Percentiles rank a stretch among this genome's conserved stretches.
These are phyloP conservation scores for Sitobion miscanthi DNA, from an alignment of 1,140 invertebrate genomes.

Conservation along the genomic window DNA sequence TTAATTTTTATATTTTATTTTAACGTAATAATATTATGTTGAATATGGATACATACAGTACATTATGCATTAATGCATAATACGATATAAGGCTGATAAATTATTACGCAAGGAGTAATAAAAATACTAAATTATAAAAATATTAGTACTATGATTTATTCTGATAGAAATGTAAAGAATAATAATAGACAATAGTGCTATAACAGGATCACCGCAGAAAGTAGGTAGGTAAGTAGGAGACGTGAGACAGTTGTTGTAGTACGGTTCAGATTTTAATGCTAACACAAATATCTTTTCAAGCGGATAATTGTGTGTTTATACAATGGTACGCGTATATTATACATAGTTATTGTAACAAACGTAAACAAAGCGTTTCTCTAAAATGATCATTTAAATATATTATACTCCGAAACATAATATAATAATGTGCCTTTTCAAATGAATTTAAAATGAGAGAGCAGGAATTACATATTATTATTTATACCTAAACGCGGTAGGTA, in stretches of 20 bases:
- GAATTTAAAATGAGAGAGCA: neutral
- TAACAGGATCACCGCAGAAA: too few species aligned
- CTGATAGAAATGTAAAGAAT: neutral
- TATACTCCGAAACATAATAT: neutral
- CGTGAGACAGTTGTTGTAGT: neutral
- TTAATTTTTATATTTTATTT: neutral
- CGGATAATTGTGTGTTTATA: conserved; percentile 9
- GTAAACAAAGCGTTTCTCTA: conserved; percentile 15
- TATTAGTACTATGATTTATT: neutral
- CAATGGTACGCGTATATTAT: neutral
- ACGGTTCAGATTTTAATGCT: neutral
- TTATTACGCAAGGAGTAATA: neutral
- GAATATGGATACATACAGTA: neutral
- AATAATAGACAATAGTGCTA: too few species aligned
- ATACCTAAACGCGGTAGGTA: neutral
- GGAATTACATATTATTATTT: neutral
- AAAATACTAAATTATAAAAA: neutral
- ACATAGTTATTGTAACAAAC: conserved; percentile 6
- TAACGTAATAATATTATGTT: neutral
- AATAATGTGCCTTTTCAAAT: neutral
- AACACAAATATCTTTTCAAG: conserved; percentile 12
- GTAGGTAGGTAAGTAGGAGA: neutral
- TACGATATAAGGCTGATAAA: neutral
- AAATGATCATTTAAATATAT: conserved; percentile 12
- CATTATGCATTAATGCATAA: neutral